Conservation (phyloP, 2,888 invertebrate species). For the Chrysopilus asiliformis region DNA sequence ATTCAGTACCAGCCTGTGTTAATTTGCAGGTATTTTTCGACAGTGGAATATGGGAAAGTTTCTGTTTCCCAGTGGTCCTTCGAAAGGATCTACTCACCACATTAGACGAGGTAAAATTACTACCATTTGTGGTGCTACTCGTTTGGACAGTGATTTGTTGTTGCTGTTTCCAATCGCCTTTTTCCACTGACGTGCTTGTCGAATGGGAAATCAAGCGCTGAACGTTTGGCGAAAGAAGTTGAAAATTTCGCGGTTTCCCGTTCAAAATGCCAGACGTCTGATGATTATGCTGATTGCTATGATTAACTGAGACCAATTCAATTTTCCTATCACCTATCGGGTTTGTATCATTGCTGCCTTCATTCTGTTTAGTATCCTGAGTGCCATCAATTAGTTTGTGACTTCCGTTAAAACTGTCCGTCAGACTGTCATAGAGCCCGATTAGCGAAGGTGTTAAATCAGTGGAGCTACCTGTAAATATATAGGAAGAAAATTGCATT, state of each 20-base stretch:
- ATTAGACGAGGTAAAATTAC: not conserved
- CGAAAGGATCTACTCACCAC: conserved; percentile 15
- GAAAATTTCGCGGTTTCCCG: conserved; percentile 26
- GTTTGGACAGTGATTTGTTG: conserved; percentile 19
- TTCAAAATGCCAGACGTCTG: not conserved
- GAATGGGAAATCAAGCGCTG: conserved; percentile 43
- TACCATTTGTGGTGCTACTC: conserved; percentile 8
- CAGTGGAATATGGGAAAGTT: conserved; percentile 27
- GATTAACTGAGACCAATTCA: not conserved
- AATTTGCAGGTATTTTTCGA: conserved; percentile 32
- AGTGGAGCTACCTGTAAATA: conserved; percentile 66
- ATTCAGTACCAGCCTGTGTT: conserved; percentile 30
- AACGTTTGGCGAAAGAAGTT: conserved; percentile 38
- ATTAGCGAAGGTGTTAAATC: conserved; percentile 76
- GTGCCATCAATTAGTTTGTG: not conserved
- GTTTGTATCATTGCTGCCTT: not conserved
- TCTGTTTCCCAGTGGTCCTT: conserved; percentile 21
- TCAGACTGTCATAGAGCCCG: conserved; percentile 73
- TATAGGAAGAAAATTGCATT: conserved; percentile 7
- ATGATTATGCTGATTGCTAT: not conserved
- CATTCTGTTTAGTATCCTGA: not conserved
- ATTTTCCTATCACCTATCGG: not conserved
- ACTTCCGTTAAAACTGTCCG: conserved; percentile 26
- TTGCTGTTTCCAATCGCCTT: conserved; percentile 17
- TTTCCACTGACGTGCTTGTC: conserved; percentile 26